A percentile compares a stretch with the other conserved stretches of the same genome.
These are phyloP conservation scores for Strix uralensis DNA, from an alignment of 2,113 vertebrate species.

Conservation along the genomic window DNA sequence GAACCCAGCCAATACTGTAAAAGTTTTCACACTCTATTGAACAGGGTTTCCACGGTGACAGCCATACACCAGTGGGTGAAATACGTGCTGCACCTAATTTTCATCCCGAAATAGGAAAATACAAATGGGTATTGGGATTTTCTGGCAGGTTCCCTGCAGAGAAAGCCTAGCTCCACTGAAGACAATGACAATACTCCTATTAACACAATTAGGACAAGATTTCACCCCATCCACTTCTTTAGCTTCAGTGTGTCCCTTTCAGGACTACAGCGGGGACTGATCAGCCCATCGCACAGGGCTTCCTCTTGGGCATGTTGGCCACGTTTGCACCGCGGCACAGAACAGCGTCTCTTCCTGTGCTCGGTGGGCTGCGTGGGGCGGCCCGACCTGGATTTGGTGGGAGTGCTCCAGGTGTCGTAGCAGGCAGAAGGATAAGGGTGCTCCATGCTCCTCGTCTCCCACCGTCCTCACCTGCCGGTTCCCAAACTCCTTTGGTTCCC, in stretches of 20 bases:
- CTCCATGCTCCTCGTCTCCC: not conserved
- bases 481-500: not conserved
- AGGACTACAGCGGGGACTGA: not conserved
- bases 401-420: not conserved
- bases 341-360: not conserved
- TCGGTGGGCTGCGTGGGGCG: accelerated
- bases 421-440: accelerated
- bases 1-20: constrained; percentile 1
- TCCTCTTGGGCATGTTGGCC: not conserved
- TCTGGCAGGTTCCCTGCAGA: not conserved
- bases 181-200: not conserved
- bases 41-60: constrained; percentile 41
- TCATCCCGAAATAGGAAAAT: constrained; percentile 26
- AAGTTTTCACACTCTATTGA: constrained; percentile 45
- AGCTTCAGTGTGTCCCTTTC: not conserved
- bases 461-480: not conserved
- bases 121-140: constrained; percentile 5
- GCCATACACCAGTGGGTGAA: not conserved
- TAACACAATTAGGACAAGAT: not conserved
- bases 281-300: not conserved
- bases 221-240: not conserved
- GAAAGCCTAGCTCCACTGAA: not conserved
- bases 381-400: not conserved
- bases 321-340: accelerated
- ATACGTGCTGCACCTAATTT: constrained; percentile 12